Conservation (phyloP, 1,140 invertebrate species). For the Aphis gossypii region DNA sequence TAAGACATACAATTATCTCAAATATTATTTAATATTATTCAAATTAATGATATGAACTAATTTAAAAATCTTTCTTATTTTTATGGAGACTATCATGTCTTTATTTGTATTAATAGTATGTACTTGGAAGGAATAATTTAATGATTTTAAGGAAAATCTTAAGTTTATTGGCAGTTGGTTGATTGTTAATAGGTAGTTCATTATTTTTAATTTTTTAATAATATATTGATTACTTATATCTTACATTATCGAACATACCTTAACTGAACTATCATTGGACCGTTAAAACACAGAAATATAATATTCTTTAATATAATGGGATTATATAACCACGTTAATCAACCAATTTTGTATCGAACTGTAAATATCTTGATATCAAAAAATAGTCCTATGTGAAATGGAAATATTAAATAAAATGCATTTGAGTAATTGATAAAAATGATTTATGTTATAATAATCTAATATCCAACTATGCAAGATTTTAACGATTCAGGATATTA, state of each 20-base stretch:
- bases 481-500: background rate
- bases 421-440: background rate
- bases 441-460: background rate
- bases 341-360: background rate
- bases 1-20: too few species aligned
- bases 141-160: background rate
- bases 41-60: too few species aligned
- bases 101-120: too few species aligned
- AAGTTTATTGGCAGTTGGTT: too few species aligned
- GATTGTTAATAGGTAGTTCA: background rate
- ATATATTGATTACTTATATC: background rate
- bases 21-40: too few species aligned
- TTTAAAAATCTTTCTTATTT: too few species aligned
- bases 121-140: too few species aligned
- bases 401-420: too few species aligned
- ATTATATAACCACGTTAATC: background rate
- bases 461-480: background rate
- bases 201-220: background rate
- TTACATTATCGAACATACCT: background rate
- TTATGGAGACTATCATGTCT: too few species aligned
- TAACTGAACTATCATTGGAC: background rate
- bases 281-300: background rate
- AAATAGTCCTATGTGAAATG: too few species aligned
- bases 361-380: background rate
- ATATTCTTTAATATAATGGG: background rate